phyloP scores from a whole-genome alignment of 2,888 invertebrate genomes.

The Rotaria magnacalcarata region DNA sequence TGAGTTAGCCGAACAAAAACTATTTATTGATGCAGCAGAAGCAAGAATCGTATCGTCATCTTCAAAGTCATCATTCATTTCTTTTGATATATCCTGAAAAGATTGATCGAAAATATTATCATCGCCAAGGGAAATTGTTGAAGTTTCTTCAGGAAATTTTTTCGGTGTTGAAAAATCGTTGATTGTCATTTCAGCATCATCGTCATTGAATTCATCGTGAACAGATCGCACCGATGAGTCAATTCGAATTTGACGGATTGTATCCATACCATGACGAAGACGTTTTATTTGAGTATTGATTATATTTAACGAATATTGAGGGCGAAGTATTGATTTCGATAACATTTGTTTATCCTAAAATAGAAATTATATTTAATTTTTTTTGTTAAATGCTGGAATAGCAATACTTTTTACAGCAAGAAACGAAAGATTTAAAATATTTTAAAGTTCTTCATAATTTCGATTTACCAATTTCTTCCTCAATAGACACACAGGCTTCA shows the following conservation, averaged over 20 bases:
- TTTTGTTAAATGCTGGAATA: too few relatives aligned
- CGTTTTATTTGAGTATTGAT: neutral
- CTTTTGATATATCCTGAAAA: neutral
- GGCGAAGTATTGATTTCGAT: neutral
- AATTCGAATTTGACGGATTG: neutral
- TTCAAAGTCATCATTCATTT: neutral
- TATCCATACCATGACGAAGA: neutral
- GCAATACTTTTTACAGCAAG: too few relatives aligned
- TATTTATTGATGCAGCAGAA: slow-evolving; percentile 13
- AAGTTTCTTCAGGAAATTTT: neutral
- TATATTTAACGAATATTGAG: neutral
- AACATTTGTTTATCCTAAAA: neutral
- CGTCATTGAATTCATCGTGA: neutral
- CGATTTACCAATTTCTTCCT: too few relatives aligned
- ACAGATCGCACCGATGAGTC: neutral
- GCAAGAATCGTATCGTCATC: neutral
- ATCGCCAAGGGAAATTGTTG: neutral
- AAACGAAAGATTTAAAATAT: too few relatives aligned
- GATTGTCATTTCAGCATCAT: neutral
- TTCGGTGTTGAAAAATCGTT: neutral
- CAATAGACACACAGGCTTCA: too few relatives aligned
- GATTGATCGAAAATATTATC: neutral
- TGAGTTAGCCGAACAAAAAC: neutral
- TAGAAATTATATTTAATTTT: too few relatives aligned
- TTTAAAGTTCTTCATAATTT: too few relatives aligned